Percentiles rank a stretch among this genome's conserved stretches.
Evolutionary conservation across 2,113 vertebrate species (phyloP).

Genomic region (Lophura nycthemera): DNA sequence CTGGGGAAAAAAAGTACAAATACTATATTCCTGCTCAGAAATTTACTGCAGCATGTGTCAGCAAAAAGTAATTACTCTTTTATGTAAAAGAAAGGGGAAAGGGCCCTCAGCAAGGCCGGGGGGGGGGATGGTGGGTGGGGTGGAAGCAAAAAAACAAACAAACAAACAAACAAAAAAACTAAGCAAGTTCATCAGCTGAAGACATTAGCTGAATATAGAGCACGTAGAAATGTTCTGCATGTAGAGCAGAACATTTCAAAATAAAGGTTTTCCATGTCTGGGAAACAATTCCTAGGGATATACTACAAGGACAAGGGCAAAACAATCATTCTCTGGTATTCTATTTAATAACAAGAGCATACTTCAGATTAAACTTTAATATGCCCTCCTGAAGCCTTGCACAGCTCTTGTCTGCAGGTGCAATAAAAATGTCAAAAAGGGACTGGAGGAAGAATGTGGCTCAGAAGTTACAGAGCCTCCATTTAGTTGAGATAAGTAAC

Average conservation of each 20-base stretch:
- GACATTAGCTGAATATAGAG: not conserved
- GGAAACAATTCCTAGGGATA: not conserved
- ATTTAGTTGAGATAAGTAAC: not conserved
- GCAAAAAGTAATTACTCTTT: not conserved
- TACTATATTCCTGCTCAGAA: not conserved
- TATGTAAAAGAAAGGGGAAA: not conserved
- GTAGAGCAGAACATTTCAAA: not conserved
- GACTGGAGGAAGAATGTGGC: not conserved
- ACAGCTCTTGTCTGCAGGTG: not conserved
- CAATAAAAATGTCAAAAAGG: not conserved
- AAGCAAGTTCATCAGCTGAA: not conserved
- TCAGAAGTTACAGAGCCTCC: not conserved
- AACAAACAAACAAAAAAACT: too few species aligned
- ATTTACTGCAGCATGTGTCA: not conserved
- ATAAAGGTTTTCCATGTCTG: not conserved
- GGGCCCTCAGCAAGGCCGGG: not conserved
- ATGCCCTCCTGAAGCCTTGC: not conserved
- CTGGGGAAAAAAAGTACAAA: not conserved
- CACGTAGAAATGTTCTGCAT: too few species aligned
- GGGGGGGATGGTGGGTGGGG: too few species aligned
- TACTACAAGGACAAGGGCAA: fast-evolving
- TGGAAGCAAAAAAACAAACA: too few species aligned
- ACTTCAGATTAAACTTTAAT: not conserved
- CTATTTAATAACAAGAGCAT: fast-evolving
- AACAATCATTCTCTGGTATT: not conserved